Conservation (phyloP, 2,888 invertebrate genomes). For the Flabesymbios commensalis region DNA sequence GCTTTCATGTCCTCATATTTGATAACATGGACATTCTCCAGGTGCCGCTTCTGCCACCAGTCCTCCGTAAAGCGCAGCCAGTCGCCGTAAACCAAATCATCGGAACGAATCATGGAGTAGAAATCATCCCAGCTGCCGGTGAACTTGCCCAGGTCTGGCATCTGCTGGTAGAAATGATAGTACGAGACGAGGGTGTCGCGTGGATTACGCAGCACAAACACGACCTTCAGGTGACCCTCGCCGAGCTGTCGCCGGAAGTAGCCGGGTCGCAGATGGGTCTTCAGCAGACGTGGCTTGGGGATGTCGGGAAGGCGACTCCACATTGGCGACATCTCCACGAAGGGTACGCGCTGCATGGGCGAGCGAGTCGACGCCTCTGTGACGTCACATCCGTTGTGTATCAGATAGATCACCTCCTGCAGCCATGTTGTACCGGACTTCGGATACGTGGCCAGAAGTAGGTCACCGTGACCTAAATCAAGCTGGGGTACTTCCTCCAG, state of each 20-base stretch:
- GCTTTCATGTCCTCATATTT: neutral
- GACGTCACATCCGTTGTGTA: neutral
- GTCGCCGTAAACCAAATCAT: neutral
- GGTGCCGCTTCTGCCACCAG: neutral
- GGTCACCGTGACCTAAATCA: too few relatives aligned
- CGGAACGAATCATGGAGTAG: neutral
- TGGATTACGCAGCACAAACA: neutral
- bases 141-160: neutral
- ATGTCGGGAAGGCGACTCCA: too few relatives aligned
- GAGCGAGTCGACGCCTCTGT: neutral
- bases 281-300: neutral
- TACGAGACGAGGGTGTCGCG: neutral
- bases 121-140: constrained; percentile 1
- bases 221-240: neutral
- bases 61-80: neutral
- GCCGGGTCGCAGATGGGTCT: neutral
- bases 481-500: too few relatives aligned
- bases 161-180: neutral
- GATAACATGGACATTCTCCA: neutral
- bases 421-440: neutral
- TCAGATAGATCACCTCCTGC: neutral
- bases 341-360: neutral
- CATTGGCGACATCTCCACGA: too few relatives aligned
- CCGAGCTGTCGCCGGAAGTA: neutral
- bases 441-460: too few relatives aligned